These are phyloP conservation scores for Aleadryas rufinucha DNA, from an alignment of 2,113 vertebrate species.

Conservation along the genomic window DNA sequence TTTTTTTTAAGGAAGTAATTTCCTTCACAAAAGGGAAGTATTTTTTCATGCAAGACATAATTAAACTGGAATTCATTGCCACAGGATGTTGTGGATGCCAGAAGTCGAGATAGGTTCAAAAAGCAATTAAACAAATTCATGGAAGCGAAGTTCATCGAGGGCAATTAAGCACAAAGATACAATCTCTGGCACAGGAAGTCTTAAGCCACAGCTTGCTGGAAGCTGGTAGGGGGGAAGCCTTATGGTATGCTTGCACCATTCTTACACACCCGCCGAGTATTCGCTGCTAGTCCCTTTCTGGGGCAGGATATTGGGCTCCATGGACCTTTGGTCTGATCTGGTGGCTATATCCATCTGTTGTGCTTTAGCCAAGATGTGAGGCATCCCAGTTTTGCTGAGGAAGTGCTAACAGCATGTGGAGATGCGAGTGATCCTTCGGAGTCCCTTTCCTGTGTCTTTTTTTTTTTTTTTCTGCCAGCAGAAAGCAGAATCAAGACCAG, in stretches of 20 bases:
- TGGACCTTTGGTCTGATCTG: background rate
- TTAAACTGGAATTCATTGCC: slow-evolving; percentile 65
- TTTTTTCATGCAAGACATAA: slow-evolving; percentile 57
- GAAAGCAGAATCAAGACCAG: background rate
- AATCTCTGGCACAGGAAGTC: slow-evolving; percentile 62
- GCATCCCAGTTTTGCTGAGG: background rate
- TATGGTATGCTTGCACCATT: background rate
- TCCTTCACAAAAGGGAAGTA: slow-evolving; percentile 57
- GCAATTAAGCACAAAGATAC: slow-evolving; percentile 61
- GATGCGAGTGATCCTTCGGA: background rate
- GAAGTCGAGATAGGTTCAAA: slow-evolving; percentile 55
- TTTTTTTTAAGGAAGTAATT: slow-evolving; percentile 43
- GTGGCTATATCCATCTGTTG: background rate
- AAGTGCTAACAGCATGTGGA: background rate
- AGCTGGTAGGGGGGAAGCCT: slow-evolving; percentile 33
- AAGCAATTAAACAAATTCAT: slow-evolving; percentile 65
- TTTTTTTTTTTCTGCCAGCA: background rate
- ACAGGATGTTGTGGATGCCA: slow-evolving; percentile 66
- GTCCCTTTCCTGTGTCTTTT: background rate
- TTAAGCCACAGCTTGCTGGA: slow-evolving; percentile 52
- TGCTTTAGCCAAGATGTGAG: background rate
- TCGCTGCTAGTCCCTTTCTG: background rate
- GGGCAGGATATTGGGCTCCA: background rate
- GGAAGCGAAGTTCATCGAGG: slow-evolving; percentile 60
- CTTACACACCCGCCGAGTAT: background rate